These are phyloP conservation scores for Halcyon malimbica DNA, from an alignment of 2,113 vertebrate genomes.

Conservation along the genomic window DNA sequence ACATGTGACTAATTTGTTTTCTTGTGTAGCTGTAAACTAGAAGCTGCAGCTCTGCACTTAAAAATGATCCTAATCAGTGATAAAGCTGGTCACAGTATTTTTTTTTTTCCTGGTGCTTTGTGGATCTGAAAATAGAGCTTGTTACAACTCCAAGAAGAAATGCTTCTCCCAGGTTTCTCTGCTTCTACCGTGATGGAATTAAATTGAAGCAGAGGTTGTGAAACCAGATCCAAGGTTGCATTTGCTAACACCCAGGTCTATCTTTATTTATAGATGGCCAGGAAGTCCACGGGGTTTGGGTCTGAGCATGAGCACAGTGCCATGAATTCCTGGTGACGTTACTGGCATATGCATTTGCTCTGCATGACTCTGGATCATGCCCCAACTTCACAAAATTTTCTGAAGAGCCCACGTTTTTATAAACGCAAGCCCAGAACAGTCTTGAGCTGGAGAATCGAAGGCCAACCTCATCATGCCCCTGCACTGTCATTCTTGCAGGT, in stretches of 20 bases:
- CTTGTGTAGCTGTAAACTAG: not conserved
- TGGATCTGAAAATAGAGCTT: not conserved
- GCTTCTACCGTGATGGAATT: not conserved
- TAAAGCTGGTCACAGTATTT: not conserved
- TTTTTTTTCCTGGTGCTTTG: not conserved
- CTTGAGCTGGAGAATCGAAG: not conserved
- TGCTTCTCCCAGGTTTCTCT: not conserved
- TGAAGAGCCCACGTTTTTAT: not conserved
- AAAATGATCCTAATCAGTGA: not conserved
- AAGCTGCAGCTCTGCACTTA: not conserved
- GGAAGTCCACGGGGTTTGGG: not conserved
- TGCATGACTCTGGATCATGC: not conserved
- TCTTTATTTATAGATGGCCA: not conserved
- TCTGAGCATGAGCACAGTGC: rapidly evolving
- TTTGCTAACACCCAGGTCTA: not conserved
- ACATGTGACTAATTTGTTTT: not conserved
- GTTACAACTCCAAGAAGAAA: not conserved
- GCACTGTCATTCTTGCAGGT: not conserved
- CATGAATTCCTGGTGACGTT: not conserved
- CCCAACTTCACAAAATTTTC: not conserved
- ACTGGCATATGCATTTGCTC: not conserved
- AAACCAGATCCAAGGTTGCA: not conserved
- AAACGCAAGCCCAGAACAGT: not conserved
- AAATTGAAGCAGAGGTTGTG: not conserved
- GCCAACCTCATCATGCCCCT: not conserved